Evolutionary conservation across 2,888 invertebrate genomes (phyloP).

Genomic region (Drosophila pseudotakahashii): DNA sequence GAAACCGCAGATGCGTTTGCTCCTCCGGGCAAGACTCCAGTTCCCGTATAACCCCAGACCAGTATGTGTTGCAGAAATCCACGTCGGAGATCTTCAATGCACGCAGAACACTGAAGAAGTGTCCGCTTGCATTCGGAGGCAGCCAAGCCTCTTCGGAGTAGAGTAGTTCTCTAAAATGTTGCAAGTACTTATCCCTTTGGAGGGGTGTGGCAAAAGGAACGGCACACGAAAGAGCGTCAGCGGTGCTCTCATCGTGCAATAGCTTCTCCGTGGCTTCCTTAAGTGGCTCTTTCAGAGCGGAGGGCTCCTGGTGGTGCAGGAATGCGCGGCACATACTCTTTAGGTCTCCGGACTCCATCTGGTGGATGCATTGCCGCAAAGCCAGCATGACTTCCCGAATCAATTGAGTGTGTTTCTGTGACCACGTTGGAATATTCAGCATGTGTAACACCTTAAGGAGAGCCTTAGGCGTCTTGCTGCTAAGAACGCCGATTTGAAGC

Average conservation of each 20-base stretch:
- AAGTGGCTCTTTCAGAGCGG: conserved; percentile 83
- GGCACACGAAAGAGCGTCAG: conserved; percentile 84
- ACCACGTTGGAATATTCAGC: conserved; percentile 85
- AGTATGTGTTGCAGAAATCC: conserved; percentile 84
- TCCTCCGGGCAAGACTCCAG: conserved; percentile 74
- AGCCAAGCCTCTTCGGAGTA: conserved; percentile 71
- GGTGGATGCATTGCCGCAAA: conserved; percentile 80
- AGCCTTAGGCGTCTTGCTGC: conserved; percentile 64
- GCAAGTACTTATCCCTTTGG: conserved; percentile 83
- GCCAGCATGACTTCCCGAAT: conserved; percentile 83
- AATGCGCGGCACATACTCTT: conserved; percentile 84
- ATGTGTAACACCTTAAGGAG: conserved; percentile 82
- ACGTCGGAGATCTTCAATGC: conserved; percentile 85
- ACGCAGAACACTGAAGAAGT: conserved; percentile 84
- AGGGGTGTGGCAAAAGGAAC: conserved; percentile 84
- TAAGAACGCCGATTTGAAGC: conserved; percentile 76
- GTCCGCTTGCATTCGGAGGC: conserved; percentile 72
- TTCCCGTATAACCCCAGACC: conserved; percentile 83
- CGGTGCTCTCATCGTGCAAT: conserved; percentile 72
- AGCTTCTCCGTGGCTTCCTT: conserved; percentile 83
- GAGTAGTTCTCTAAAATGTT: conserved; percentile 79
- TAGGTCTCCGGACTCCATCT: conserved; percentile 83
- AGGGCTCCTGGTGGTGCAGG: conserved; percentile 85
- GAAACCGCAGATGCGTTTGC: conserved; percentile 70
- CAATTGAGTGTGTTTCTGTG: conserved; percentile 80